A percentile compares a stretch with the other conserved stretches of the same genome.
Conservation (phyloP, 2,888 invertebrate species). For the Lampropteryx suffumata region DNA sequence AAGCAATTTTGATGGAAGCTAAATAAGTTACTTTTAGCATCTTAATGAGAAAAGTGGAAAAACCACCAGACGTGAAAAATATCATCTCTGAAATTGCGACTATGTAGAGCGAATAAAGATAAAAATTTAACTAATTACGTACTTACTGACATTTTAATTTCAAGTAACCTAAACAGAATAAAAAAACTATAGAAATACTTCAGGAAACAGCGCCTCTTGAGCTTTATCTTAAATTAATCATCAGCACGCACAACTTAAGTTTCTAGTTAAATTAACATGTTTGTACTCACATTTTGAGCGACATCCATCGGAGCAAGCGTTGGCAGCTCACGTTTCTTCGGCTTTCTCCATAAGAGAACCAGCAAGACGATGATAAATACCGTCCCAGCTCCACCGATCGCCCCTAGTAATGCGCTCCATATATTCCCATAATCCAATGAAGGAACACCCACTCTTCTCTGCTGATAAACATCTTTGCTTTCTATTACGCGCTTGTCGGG, state of each 20-base stretch:
- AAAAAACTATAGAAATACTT: too few relatives aligned
- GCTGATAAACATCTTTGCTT: slow-evolving; percentile 35
- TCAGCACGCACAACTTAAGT: too few relatives aligned
- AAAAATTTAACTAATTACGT: slow-evolving; percentile 2
- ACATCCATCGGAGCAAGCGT: slow-evolving; percentile 69
- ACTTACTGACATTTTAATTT: slow-evolving; percentile 65
- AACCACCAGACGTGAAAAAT: slow-evolving; percentile 2
- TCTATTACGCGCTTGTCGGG: slow-evolving; percentile 18
- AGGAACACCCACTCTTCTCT: slow-evolving; percentile 44
- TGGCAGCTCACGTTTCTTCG: slow-evolving; percentile 55
- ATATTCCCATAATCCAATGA: slow-evolving; percentile 51
- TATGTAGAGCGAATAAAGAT: slow-evolving; percentile 11
- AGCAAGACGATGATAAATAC: slow-evolving; percentile 65
- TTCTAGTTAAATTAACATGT: too few relatives aligned
- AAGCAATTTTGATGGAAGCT: slow-evolving; percentile 1
- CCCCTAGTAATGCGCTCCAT: slow-evolving; percentile 71
- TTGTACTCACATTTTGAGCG: slow-evolving; percentile 64
- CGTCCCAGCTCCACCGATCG: slow-evolving; percentile 65
- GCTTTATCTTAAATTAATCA: too few relatives aligned
- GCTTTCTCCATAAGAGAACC: slow-evolving; percentile 61
- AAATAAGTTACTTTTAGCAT: slow-evolving; percentile 5
- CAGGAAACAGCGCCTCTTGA: too few relatives aligned
- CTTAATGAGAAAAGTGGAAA: slow-evolving; percentile 14
- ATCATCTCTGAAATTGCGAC: slow-evolving; percentile 11
- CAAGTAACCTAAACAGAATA: too few relatives aligned